Conservation (phyloP, 2,797 vertebrate species). For the Nasua narica region DNA sequence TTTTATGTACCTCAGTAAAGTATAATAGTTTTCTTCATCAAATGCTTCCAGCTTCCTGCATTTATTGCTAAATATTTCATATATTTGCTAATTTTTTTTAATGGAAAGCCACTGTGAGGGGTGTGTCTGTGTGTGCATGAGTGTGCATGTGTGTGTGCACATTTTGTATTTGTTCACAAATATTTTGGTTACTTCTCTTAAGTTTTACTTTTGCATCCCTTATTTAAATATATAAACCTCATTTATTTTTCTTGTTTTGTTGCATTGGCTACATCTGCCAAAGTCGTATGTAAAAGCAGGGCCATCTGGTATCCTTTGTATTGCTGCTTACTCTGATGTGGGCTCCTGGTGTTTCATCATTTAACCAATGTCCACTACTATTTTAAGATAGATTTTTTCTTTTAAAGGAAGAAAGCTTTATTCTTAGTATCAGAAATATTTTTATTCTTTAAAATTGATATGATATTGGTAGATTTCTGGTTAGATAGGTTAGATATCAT, state of each 20-base stretch:
- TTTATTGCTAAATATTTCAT: neutral
- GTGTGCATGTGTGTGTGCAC: neutral
- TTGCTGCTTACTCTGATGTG: neutral
- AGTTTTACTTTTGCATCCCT: neutral
- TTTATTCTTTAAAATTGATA: neutral
- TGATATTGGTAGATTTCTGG: neutral
- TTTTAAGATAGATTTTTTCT: neutral
- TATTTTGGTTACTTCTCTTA: constrained; percentile 20
- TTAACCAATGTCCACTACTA: neutral
- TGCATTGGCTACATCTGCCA: neutral
- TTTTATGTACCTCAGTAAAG: neutral
- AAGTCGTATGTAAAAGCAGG: neutral
- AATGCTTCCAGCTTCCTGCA: neutral
- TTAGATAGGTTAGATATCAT: no score
- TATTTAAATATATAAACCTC: neutral
- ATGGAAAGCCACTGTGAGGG: neutral
- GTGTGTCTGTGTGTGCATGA: neutral
- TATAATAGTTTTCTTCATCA: neutral
- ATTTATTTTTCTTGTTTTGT: neutral
- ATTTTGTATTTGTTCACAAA: neutral
- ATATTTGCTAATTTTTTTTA: neutral
- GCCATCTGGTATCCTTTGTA: neutral
- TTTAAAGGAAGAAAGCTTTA: neutral
- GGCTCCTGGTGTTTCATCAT: neutral
- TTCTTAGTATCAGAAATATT: neutral